Base-by-base conservation (phyloP, 2,113 vertebrate genomes). In the Oreotrochilus melanogaster region DNA sequence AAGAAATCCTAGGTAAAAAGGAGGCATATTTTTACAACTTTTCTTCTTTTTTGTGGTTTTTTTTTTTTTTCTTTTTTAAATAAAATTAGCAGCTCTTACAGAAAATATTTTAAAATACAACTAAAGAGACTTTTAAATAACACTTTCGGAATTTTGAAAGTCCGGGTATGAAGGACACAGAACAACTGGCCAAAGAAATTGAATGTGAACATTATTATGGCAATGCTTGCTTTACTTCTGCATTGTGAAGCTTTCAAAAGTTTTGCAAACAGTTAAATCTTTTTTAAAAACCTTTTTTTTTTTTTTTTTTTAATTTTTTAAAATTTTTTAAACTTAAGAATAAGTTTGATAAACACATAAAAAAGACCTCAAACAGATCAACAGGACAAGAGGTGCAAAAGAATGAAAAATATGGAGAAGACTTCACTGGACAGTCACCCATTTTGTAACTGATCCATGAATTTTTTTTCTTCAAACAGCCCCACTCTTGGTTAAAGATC, bases 321-420 rank as follows among this genome's bases (percentile, higher is more conserved):
- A n/a, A n/a, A n/a, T 33, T 92, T 90, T 97, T 98, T 98, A 98
- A 98, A 98, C 98, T 99, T 99, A 98, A 98, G 98, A 99, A 99
- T 98, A 99, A 99, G 98, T 99, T 98, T 96, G 97, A 98, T 98
- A 98, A 97, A 98, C 97, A 97, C 96, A 94, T 97, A 97, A 98
- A 97, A 47, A 98, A 99, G 98, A 99, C 98, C 98, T 98, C 97
- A 94, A 98, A 96, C 97, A 98, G 98, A 98, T 99, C 98, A 98
- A 98, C 96, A 95, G 97, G 92, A 98, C 97, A 89, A 98, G 96
- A 97, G 97, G 96, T 96, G 92, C 85, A 85, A 96, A 93, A 96
- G 88, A 95, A 92, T 51, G 81, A 64, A 54, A 54, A 88, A 88
- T 19, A 96, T 6, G 71, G 93, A 94, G 93, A 91, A 91, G 76